Percentiles rank a stretch among this genome's conserved stretches.
Evolutionary conservation across 2,113 vertebrate genomes (phyloP).

Genomic region (Glaucomys volans): DNA sequence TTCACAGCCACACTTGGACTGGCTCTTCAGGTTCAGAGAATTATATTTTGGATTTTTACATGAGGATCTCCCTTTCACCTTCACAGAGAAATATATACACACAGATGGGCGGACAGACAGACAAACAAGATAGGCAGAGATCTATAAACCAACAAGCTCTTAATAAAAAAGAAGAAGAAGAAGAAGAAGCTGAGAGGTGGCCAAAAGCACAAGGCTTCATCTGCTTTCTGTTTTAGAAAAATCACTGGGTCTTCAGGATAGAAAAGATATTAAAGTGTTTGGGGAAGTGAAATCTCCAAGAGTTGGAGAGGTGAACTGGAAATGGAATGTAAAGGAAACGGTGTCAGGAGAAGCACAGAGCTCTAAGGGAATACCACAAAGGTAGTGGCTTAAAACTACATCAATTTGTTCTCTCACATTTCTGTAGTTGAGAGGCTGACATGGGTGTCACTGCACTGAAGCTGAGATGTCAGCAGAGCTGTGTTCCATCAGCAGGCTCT

Average conservation of each 20-base stretch:
- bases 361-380: not conserved
- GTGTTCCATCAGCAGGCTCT: not conserved
- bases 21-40: slow-evolving; percentile 78
- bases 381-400: not conserved
- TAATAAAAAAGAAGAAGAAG: too few species aligned
- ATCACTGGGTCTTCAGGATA: not conserved
- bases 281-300: not conserved
- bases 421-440: not conserved
- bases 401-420: not conserved
- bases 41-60: slow-evolving; percentile 88
- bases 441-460: not conserved
- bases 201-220: not conserved
- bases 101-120: not conserved
- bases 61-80: slow-evolving; percentile 57
- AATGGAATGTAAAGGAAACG: not conserved
- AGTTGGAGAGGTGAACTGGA: not conserved
- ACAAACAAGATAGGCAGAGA: slow-evolving; percentile 1
- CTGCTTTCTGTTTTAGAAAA: slow-evolving; percentile 1
- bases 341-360: not conserved
- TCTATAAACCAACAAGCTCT: slow-evolving; percentile 67
- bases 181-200: not conserved
- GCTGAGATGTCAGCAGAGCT: not conserved
- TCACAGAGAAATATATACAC: slow-evolving; percentile 66
- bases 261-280: not conserved
- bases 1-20: slow-evolving; percentile 74